Evolutionary conservation across 2,797 vertebrate species (phyloP).

Genomic region (Acipenser transmontanus): DNA sequence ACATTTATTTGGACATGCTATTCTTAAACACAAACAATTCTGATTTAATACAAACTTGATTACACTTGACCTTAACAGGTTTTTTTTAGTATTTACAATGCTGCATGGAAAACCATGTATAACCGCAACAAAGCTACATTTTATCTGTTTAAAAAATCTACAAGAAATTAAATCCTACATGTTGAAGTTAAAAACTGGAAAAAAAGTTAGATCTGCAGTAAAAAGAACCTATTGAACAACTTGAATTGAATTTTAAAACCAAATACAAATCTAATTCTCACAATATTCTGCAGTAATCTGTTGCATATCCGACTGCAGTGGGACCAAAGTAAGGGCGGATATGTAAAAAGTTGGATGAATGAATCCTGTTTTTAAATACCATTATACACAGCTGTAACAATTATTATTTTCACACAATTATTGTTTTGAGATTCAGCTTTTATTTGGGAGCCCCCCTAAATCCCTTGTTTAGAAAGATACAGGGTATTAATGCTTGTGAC

Average conservation of each 20-base stretch:
- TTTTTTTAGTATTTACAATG: not conserved
- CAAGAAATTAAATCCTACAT: constrained; percentile 24
- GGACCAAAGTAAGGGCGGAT: no score
- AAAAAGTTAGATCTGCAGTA: constrained; percentile 34
- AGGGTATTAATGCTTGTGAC: no score
- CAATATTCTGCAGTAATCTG: constrained; percentile 17
- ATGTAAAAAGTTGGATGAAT: no score
- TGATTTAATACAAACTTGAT: no score
- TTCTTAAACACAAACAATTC: not conserved
- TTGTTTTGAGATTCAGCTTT: no score
- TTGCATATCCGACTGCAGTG: constrained; percentile 33
- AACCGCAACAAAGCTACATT: constrained; percentile 4
- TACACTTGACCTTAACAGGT: no score
- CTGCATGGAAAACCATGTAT: no score
- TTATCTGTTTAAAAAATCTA: constrained; percentile 24
- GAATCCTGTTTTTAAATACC: no score
- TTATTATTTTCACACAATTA: no score
- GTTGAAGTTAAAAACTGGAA: constrained; percentile 26
- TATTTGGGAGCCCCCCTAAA: no score
- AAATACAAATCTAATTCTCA: constrained; percentile 52
- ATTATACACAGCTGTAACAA: no score
- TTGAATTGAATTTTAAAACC: constrained; percentile 49
- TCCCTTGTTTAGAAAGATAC: no score
- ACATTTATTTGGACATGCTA: not conserved
- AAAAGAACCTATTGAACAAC: constrained; percentile 44